Conservation (phyloP, 2,888 invertebrate species). For the Drosophila paranaensis region DNA sequence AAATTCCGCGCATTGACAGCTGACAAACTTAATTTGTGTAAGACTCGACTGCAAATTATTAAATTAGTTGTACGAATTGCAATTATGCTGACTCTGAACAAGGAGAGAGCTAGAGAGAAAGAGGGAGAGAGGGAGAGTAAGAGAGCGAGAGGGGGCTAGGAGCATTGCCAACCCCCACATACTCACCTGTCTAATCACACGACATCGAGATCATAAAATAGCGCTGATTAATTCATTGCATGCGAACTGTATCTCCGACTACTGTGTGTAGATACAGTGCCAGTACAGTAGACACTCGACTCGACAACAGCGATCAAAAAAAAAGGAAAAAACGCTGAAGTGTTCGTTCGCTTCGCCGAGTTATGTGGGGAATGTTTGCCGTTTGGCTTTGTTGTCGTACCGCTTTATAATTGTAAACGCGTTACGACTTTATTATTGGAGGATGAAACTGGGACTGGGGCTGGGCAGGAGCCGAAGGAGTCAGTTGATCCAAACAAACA, state of each 20-base stretch:
- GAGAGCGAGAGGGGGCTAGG: not conserved
- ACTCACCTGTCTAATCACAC: slow-evolving; percentile 28
- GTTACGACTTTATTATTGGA: slow-evolving; percentile 72
- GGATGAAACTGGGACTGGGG: not conserved
- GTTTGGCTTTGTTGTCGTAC: slow-evolving; percentile 70
- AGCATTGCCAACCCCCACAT: not conserved
- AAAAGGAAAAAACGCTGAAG: not conserved
- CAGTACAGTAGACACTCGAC: slow-evolving; percentile 50
- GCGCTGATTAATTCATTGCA: slow-evolving; percentile 75
- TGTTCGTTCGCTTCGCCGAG: slow-evolving; percentile 22
- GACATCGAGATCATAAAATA: slow-evolving; percentile 54
- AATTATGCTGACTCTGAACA: slow-evolving; percentile 48
- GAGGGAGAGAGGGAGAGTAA: not conserved
- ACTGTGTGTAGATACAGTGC: slow-evolving; percentile 36
- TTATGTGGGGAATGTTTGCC: slow-evolving; percentile 68
- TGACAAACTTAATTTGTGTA: slow-evolving; percentile 83
- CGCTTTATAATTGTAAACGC: slow-evolving; percentile 76
- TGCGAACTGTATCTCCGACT: slow-evolving; percentile 50
- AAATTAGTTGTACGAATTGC: slow-evolving; percentile 76
- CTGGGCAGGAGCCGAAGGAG: slow-evolving; percentile 5
- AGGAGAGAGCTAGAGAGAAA: not conserved
- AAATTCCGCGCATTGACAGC: slow-evolving; percentile 82
- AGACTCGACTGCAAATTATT: slow-evolving; percentile 66
- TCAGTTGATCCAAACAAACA: slow-evolving; percentile 37
- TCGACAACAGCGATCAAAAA: not conserved